These are phyloP conservation scores for Polydrusus pterygomalis DNA, from an alignment of 2,888 invertebrate genomes.

Conservation along the genomic window DNA sequence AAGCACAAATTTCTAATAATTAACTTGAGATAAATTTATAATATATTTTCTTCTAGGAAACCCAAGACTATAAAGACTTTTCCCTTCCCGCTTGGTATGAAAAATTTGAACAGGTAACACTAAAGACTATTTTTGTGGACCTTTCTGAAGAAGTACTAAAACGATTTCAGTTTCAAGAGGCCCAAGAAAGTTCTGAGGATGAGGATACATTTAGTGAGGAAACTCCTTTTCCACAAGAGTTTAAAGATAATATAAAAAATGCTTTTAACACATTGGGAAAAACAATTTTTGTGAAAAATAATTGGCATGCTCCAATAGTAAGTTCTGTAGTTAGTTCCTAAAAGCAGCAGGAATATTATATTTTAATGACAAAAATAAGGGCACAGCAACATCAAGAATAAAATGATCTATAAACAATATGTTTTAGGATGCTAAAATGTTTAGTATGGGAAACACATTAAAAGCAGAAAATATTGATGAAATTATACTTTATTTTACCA, in stretches of 20 bases:
- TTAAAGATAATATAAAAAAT: slow-evolving; percentile 62
- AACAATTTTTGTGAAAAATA: slow-evolving; percentile 68
- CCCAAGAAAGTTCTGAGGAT: slow-evolving; percentile 58
- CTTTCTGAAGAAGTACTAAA: slow-evolving; percentile 63
- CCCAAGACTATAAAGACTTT: slow-evolving; percentile 67
- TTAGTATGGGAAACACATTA: slow-evolving; percentile 67
- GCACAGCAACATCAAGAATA: no score
- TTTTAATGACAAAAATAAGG: no score
- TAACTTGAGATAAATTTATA: neutral
- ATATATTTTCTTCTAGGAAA: slow-evolving; percentile 60
- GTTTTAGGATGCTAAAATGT: slow-evolving; percentile 68
- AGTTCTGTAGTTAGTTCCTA: neutral
- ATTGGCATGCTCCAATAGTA: slow-evolving; percentile 70
- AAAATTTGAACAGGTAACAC: slow-evolving; percentile 63
- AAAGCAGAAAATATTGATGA: slow-evolving; percentile 66
- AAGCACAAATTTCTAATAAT: neutral
- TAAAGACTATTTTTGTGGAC: slow-evolving; percentile 65
- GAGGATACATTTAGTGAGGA: slow-evolving; percentile 44
- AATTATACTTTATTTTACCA: slow-evolving; percentile 65
- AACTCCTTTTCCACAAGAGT: slow-evolving; percentile 49
- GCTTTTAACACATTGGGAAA: slow-evolving; percentile 63
- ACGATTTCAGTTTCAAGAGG: slow-evolving; percentile 60
- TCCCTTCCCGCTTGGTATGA: slow-evolving; percentile 67
- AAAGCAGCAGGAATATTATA: no score
- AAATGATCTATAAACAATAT: slow-evolving; percentile 2